Percentiles rank a stretch among this genome's conserved stretches.
Conservation (phyloP, 2,113 vertebrate genomes). For the Elaphurus davidianus region DNA sequence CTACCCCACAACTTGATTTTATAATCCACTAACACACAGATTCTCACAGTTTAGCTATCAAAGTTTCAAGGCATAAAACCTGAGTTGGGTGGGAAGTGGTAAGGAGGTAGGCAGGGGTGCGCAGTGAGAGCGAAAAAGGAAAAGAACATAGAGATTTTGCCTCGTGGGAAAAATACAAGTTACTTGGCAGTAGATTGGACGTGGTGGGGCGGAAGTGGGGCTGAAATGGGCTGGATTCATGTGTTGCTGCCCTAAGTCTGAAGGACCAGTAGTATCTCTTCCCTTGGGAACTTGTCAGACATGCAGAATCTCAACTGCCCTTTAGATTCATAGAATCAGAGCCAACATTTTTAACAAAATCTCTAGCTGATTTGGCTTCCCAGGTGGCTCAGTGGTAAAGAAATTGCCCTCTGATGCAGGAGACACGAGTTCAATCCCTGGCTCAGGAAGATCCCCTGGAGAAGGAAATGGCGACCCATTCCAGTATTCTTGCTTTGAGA, state of each 20-base stretch:
- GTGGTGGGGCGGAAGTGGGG: neutral
- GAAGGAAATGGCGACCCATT: neutral
- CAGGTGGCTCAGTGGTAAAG: neutral
- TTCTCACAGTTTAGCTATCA: neutral
- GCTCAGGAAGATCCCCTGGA: neutral
- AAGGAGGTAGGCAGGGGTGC: neutral
- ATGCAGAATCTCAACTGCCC: neutral
- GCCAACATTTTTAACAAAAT: neutral
- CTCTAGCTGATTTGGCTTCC: neutral
- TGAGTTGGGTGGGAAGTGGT: neutral
- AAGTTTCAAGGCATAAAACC: neutral
- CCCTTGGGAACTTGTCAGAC: neutral
- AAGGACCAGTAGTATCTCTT: neutral
- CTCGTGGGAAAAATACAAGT: neutral
- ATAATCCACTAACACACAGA: neutral
- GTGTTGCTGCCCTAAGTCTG: neutral
- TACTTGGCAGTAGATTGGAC: neutral
- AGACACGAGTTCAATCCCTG: neutral
- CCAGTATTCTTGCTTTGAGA: neutral
- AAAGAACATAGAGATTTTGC: neutral
- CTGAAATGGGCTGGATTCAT: neutral
- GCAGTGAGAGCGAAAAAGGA: neutral
- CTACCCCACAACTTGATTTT: neutral
- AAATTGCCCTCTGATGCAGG: neutral
- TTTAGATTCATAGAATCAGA: neutral